Conservation (phyloP, 1,140 invertebrate genomes). For the Andricus grossulariae region DNA sequence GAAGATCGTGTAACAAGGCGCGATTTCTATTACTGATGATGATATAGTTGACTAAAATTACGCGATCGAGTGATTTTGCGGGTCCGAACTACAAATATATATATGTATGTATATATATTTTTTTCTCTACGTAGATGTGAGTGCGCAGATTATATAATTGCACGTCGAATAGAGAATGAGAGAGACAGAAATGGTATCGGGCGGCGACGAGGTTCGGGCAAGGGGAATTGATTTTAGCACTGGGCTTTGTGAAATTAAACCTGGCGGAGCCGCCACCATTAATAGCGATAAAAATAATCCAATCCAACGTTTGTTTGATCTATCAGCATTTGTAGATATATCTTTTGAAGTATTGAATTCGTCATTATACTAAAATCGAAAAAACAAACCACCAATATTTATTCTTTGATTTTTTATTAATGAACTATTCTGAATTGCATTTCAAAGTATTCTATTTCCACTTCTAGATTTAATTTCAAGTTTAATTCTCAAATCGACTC, state of each 20-base stretch:
- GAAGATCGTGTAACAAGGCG: not conserved
- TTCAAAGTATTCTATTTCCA: too few species aligned
- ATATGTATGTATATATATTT: too few species aligned
- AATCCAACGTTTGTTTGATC: slow-evolving; percentile 74
- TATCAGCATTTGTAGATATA: slow-evolving; percentile 65
- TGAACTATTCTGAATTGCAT: too few species aligned
- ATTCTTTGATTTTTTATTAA: too few species aligned
- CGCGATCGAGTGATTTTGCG: not conserved
- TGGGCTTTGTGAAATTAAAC: slow-evolving; percentile 72
- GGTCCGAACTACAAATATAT: not conserved
- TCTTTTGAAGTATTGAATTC: slow-evolving; percentile 51
- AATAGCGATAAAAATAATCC: slow-evolving; percentile 75
- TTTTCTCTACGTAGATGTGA: not conserved
- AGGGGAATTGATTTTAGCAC: slow-evolving; percentile 72
- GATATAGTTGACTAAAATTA: not conserved
- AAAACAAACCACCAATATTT: too few species aligned
- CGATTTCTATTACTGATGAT: slow-evolving; percentile 1
- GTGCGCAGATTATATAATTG: not conserved
- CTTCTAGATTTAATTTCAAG: too few species aligned
- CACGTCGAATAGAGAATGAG: slow-evolving; percentile 5
- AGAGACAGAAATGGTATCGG: slow-evolving; percentile 47
- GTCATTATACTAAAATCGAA: slow-evolving; percentile 41
- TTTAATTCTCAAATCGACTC: too few species aligned
- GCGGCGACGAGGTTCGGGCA: slow-evolving; percentile 50
- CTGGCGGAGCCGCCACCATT: slow-evolving; percentile 67